Conservation (phyloP, 2,888 invertebrate species). For the Marasmarcha lunaedactyla region DNA sequence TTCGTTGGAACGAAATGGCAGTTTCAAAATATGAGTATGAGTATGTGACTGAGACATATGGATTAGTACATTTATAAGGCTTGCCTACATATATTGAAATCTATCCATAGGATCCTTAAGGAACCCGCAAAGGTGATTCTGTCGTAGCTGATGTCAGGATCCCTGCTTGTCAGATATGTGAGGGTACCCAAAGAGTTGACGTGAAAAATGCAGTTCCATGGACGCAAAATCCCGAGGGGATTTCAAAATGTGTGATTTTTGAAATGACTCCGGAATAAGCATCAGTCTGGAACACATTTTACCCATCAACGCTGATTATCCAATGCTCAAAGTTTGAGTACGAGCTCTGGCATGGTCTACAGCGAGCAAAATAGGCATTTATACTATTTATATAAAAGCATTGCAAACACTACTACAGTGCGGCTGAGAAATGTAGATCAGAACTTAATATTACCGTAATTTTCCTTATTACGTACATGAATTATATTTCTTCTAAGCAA, state of each 20-base stretch:
- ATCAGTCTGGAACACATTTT: conserved; percentile 20
- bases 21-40: conserved; percentile 1
- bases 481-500: too few species aligned
- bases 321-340: conserved; percentile 50
- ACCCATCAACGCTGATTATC: conserved; percentile 37
- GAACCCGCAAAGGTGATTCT: background rate
- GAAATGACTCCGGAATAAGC: conserved; percentile 3
- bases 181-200: conserved; percentile 33
- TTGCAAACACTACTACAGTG: conserved; percentile 50
- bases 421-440: conserved; percentile 26
- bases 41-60: too few species aligned
- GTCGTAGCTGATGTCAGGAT: conserved; percentile 63
- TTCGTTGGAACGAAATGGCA: background rate
- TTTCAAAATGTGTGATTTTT: conserved; percentile 12
- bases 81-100: too few species aligned
- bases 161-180: conserved; percentile 62
- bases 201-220: conserved; percentile 23
- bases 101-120: too few species aligned
- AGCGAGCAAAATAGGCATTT: conserved; percentile 43
- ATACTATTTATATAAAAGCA: conserved; percentile 41
- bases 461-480: too few species aligned
- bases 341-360: conserved; percentile 11
- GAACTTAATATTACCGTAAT: background rate
- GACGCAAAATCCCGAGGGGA: conserved; percentile 15
- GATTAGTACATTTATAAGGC: too few species aligned